Evolutionary conservation across 2,113 vertebrate genomes (phyloP).

Genomic region (Cebus imitator): DNA sequence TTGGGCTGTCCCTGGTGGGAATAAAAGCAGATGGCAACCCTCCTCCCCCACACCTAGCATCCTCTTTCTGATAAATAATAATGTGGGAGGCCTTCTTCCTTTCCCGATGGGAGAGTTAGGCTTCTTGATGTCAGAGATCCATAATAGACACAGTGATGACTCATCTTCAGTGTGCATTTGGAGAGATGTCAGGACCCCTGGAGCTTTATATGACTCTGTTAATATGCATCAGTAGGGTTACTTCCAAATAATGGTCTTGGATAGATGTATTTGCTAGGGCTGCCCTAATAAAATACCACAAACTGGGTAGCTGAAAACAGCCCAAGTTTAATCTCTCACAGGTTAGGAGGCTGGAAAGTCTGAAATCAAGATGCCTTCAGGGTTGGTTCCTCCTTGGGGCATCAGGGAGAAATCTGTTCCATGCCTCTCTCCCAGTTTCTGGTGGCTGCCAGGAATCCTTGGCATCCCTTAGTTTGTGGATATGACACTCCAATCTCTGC

Average conservation of each 20-base stretch:
- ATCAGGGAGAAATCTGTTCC: background rate
- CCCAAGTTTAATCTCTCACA: background rate
- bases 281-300: background rate
- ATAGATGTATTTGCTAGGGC: background rate
- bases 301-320: background rate
- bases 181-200: background rate
- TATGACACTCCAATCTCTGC: background rate
- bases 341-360: background rate
- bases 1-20: background rate
- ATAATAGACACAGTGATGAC: background rate
- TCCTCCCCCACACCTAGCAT: background rate
- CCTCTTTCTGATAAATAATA: slow-evolving; percentile 23
- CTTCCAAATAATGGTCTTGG: slow-evolving; percentile 30
- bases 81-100: background rate
- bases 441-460: background rate
- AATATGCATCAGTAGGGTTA: background rate
- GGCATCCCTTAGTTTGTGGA: background rate
- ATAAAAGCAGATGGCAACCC: background rate
- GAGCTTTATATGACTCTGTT: slow-evolving; percentile 21
- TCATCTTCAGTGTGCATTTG: background rate
- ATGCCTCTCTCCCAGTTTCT: background rate
- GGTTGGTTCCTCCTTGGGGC: background rate
- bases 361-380: background rate
- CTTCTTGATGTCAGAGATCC: slow-evolving; percentile 24
- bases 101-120: background rate